Evolutionary conservation across 2,888 invertebrate species (phyloP).

Genomic region (Macaria notata): DNA sequence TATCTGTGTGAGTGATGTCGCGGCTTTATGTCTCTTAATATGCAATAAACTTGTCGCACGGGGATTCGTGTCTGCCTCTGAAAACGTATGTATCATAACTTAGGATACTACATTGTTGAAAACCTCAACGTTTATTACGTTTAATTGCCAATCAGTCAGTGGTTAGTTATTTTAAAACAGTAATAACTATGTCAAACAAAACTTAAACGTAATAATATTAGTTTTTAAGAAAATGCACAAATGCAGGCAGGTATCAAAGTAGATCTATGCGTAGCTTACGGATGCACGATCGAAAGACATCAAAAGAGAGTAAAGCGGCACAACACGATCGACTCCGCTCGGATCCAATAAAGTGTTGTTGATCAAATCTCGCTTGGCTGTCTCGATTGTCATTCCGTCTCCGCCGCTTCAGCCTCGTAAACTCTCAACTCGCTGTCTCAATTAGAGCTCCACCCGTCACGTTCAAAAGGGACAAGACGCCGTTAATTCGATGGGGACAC

Average conservation of each 20-base stretch:
- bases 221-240: no score
- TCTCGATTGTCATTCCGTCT: constrained; percentile 19
- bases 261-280: no score
- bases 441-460: constrained; percentile 29
- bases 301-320: no score
- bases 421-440: constrained; percentile 26
- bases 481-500: constrained; percentile 62
- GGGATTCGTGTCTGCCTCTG: background rate
- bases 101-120: no score
- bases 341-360: constrained; percentile 11
- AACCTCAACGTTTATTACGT: no score
- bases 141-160: no score
- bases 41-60: constrained; percentile 14
- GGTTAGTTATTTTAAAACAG: no score
- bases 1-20: constrained; percentile 27
- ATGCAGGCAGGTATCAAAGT: no score
- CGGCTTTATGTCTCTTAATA: constrained; percentile 21
- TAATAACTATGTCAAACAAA: no score
- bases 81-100: background rate
- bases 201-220: no score
- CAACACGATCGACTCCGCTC: background rate
- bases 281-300: no score
- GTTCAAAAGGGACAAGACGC: constrained; percentile 39
- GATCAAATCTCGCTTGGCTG: constrained; percentile 10
- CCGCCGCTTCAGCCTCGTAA: constrained; percentile 25